phyloP scores from a whole-genome alignment of 2,797 vertebrate species.

The Bucorvus abyssinicus region DNA sequence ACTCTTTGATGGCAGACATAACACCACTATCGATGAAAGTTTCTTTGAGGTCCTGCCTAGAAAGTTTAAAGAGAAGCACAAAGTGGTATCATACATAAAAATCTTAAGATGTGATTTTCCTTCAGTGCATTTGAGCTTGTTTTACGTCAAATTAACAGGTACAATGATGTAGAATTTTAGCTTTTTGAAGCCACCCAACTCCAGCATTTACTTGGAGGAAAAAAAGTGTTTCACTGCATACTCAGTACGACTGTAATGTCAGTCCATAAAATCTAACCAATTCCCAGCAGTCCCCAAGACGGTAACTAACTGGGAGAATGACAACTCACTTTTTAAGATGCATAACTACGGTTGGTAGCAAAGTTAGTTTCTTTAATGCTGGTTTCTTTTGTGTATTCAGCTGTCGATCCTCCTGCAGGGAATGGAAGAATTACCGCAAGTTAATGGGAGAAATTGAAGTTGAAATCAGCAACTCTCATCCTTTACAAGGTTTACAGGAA shows the following conservation, averaged over 20 bases:
- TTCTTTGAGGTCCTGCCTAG: constrained; percentile 95
- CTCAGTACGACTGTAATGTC: neutral
- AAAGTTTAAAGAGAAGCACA: constrained; percentile 2
- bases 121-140: neutral
- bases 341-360: constrained; percentile 96
- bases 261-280: neutral
- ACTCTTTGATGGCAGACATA: constrained; percentile 98
- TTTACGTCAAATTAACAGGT: neutral
- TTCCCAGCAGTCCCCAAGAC: neutral
- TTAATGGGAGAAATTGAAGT: neutral
- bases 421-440: constrained; percentile 16
- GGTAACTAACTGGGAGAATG: neutral
- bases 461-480: neutral
- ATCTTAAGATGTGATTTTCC: neutral
- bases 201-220: neutral
- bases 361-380: constrained; percentile 93
- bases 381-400: constrained; percentile 97
- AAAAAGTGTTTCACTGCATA: neutral
- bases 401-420: constrained; percentile 88
- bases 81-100: neutral
- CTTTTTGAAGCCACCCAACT: neutral
- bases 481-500: neutral
- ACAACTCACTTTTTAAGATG: constrained; percentile 95
- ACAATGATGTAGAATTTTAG: neutral
- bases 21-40: constrained; percentile 98